These are phyloP conservation scores for Chloromyia formosa DNA, from an alignment of 2,888 invertebrate genomes.

Conservation along the genomic window DNA sequence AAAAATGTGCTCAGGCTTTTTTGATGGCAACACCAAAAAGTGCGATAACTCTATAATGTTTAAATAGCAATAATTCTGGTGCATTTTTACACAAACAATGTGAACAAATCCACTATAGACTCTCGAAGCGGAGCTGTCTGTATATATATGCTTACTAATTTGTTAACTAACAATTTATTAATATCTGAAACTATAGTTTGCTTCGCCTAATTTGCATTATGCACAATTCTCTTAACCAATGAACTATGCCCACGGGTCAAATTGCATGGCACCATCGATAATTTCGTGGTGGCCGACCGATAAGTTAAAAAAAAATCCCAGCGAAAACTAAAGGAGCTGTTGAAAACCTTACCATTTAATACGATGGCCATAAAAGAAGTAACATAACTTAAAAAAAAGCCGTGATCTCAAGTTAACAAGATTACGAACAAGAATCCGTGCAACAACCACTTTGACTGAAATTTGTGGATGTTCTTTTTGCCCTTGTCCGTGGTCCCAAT, in stretches of 20 bases:
- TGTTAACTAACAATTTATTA: conserved; percentile 3
- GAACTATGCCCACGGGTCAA: conserved; percentile 43
- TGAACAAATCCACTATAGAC: no score
- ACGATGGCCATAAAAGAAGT: conserved; percentile 39
- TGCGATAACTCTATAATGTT: no score
- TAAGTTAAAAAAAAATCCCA: conserved; percentile 35
- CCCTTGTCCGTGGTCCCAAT: conserved; percentile 38
- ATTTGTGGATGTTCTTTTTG: conserved; percentile 42
- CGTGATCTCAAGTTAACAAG: conserved; percentile 41
- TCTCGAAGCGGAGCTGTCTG: not conserved
- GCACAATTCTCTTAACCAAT: conserved; percentile 31
- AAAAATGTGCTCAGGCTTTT: no score
- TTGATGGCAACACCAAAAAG: no score
- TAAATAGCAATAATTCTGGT: no score
- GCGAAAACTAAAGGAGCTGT: conserved; percentile 38
- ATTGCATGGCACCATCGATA: conserved; percentile 41
- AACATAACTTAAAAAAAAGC: conserved; percentile 40
- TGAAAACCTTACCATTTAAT: conserved; percentile 23
- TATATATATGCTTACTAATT: not conserved
- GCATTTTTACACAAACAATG: no score
- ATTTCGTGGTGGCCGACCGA: conserved; percentile 39
- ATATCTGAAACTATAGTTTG: conserved; percentile 33
- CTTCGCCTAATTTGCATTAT: conserved; percentile 18
- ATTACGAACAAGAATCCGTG: conserved; percentile 37
- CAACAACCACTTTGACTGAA: conserved; percentile 43